phyloP scores from a whole-genome alignment of 2,888 invertebrate species.

The Cheiracanthium punctorium region DNA sequence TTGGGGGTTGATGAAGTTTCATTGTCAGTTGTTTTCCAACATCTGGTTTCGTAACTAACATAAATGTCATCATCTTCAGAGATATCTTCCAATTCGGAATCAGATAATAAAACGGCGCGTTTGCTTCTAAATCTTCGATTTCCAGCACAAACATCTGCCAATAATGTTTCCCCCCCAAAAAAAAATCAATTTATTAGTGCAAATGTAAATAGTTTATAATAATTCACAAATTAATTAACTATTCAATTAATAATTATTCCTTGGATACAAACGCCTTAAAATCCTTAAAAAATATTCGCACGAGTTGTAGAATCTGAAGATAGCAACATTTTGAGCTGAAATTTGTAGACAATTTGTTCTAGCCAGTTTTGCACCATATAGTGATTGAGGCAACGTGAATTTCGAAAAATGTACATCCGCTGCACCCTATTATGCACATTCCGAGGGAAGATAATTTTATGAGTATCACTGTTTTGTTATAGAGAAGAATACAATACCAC shows the following conservation, averaged over 20 bases:
- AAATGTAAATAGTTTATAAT: not conserved
- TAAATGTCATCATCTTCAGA: not conserved
- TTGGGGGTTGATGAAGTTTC: constrained; percentile 10
- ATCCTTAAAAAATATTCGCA: not conserved
- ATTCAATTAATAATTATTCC: not conserved
- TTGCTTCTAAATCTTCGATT: constrained; percentile 2
- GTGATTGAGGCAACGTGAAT: not conserved
- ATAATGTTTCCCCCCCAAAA: too few species aligned
- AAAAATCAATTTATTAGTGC: not conserved
- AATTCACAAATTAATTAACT: not conserved
- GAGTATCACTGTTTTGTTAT: too few species aligned
- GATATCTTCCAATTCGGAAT: not conserved
- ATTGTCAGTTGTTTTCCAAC: not conserved
- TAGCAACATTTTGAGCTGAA: not conserved
- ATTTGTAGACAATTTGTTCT: not conserved
- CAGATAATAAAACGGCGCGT: not conserved
- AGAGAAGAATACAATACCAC: too few species aligned
- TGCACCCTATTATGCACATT: not conserved
- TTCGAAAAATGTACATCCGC: not conserved
- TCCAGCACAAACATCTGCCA: not conserved
- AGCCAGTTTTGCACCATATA: not conserved
- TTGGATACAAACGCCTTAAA: not conserved
- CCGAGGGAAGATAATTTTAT: too few species aligned
- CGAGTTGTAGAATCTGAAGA: not conserved
- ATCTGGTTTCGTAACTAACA: not conserved